phyloP scores from a whole-genome alignment of 2,113 vertebrate genomes.

The Gila orcuttii region DNA sequence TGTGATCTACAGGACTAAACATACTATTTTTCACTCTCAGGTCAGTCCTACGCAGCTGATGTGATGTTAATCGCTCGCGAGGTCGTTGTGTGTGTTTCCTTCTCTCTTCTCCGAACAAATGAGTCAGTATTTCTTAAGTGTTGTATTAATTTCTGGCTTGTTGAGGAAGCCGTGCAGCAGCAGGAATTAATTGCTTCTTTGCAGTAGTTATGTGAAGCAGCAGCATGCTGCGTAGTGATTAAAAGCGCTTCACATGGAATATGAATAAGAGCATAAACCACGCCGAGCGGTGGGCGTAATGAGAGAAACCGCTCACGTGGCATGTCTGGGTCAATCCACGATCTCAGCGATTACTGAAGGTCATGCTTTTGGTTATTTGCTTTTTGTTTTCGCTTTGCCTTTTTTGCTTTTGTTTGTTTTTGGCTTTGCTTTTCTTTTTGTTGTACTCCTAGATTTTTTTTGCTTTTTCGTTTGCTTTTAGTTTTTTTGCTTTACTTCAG shows the following conservation, averaged over 20 bases:
- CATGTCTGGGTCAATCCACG: neutral
- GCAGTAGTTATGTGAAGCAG: constrained; percentile 44
- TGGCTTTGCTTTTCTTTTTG: neutral
- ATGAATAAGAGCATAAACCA: constrained; percentile 54
- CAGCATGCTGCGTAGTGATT: constrained; percentile 48
- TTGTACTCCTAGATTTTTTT: neutral
- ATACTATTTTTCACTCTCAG: neutral
- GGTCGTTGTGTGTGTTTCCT: neutral
- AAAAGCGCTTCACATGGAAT: constrained; percentile 50
- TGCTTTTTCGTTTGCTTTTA: neutral
- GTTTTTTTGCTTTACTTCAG: neutral
- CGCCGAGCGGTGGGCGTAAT: constrained; percentile 19
- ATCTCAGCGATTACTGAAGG: constrained; percentile 16
- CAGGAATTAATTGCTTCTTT: constrained; percentile 50
- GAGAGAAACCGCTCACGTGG: neutral
- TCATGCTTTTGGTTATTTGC: neutral
- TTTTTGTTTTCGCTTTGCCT: neutral
- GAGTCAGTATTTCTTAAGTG: constrained; percentile 44
- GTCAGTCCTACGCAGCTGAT: neutral
- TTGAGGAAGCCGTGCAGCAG: constrained; percentile 4
- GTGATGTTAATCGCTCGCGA: neutral
- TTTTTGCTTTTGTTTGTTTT: neutral
- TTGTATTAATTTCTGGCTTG: constrained; percentile 54
- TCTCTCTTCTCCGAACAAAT: constrained; percentile 17
- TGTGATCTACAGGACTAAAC: neutral